Conservation (phyloP, 1,140 invertebrate species). For the Amphibalanus amphitrite region DNA sequence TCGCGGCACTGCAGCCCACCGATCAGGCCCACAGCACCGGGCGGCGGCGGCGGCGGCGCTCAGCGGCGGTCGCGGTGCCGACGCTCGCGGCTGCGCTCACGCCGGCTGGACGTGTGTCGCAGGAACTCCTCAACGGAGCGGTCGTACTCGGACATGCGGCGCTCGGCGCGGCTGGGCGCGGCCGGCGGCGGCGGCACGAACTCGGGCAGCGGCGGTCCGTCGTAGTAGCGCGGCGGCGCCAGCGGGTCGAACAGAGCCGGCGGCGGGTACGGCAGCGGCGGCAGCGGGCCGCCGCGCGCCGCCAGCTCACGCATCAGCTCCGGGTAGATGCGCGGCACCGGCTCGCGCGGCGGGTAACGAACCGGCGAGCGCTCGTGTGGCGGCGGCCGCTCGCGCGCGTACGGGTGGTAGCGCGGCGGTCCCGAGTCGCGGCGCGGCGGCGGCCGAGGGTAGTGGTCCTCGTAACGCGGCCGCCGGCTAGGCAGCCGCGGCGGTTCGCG, state of each 20-base stretch:
- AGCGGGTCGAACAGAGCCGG: slow-evolving; percentile 46
- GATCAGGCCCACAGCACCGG: no score
- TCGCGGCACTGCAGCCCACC: no score
- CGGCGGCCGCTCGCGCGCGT: slow-evolving; percentile 41
- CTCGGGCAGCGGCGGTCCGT: slow-evolving; percentile 45
- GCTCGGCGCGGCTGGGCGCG: slow-evolving; percentile 17
- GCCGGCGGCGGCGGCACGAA: slow-evolving; percentile 21
- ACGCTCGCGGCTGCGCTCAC: slow-evolving; percentile 30
- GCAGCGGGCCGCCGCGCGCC: slow-evolving; percentile 24
- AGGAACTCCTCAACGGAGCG: slow-evolving; percentile 78
- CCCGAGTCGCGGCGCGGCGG: slow-evolving; percentile 31
- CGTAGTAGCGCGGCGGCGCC: slow-evolving; percentile 58
- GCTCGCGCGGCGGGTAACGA: slow-evolving; percentile 16
- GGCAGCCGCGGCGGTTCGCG: slow-evolving; percentile 35
- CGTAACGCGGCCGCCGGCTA: slow-evolving; percentile 48
- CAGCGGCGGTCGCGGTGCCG: slow-evolving; percentile 31
- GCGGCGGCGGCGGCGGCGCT: slow-evolving; percentile 59
- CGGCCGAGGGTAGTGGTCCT: slow-evolving; percentile 55
- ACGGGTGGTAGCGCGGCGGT: slow-evolving; percentile 10
- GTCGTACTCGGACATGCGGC: slow-evolving; percentile 39
- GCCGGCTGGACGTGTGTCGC: slow-evolving; percentile 53
- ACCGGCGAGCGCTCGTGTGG: slow-evolving; percentile 19
- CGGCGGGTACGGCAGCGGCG: slow-evolving; percentile 21
- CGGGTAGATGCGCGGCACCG: slow-evolving; percentile 19
- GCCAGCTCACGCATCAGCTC: slow-evolving; percentile 29